Percentiles rank a stretch among this genome's conserved stretches.
Conservation (phyloP, 2,888 invertebrate genomes). For the Pardosa pseudoannulata region DNA sequence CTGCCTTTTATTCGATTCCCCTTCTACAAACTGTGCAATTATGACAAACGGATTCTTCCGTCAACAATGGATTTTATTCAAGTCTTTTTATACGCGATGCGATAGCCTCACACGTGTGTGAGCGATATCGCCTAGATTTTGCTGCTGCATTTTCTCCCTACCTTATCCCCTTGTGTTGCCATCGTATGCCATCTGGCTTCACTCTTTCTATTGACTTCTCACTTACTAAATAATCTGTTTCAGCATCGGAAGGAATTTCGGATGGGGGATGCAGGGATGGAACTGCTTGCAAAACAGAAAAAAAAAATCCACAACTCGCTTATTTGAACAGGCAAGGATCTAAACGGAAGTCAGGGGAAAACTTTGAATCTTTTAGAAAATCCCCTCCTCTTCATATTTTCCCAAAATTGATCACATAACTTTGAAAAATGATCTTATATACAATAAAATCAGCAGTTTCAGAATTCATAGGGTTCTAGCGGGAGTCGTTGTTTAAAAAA, state of each 20-base stretch:
- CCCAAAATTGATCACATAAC: too few relatives aligned
- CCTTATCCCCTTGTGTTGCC: not conserved
- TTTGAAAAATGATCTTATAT: too few relatives aligned
- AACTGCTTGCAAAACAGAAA: too few relatives aligned
- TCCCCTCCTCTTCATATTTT: too few relatives aligned
- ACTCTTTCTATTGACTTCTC: constrained; percentile 32
- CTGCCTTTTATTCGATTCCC: constrained; percentile 22
- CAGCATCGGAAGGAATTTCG: not conserved
- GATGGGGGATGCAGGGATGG: not conserved
- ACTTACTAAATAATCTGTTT: constrained; percentile 13
- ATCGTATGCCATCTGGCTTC: constrained; percentile 24
- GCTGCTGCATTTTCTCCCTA: not conserved
- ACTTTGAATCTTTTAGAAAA: not conserved
- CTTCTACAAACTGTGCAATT: constrained; percentile 61
- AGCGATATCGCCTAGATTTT: not conserved
- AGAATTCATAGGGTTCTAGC: too few relatives aligned
- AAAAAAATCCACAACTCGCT: too few relatives aligned
- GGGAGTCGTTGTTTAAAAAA: too few relatives aligned
- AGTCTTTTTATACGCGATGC: constrained; percentile 41
- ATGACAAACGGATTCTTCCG: constrained; percentile 48
- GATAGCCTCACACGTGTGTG: not conserved
- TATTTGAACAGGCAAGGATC: not conserved
- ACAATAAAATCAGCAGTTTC: too few relatives aligned
- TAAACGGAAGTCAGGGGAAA: not conserved
- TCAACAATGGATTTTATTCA: constrained; percentile 24